Evolutionary conservation across 2,113 vertebrate species (phyloP), one percentile per base, ranked within the genome.

Genomic region (Oreochromis niloticus): DNA sequence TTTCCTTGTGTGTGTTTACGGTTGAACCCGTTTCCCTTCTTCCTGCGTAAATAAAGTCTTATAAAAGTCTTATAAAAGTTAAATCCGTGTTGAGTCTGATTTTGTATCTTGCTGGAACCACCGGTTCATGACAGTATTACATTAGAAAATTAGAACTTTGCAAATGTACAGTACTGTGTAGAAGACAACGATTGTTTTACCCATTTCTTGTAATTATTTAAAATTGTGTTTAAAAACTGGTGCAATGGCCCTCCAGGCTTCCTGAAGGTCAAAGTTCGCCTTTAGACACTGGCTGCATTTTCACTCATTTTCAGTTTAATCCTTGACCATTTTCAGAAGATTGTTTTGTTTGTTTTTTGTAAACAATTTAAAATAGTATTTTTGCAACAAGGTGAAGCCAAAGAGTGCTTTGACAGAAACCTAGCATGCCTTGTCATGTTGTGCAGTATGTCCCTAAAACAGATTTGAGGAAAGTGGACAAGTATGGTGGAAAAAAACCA

Each of bases 401-500:
- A 46, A 46, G 39, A 71, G 39, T 16, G n/a, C 4, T 71, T 43
- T 3, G 13, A 43, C 1, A 9, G 22, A 46, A 73, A 73, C 66
- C 22, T 27, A 16, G 39, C 7, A 16, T 27, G 46, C 22, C n/a
- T 46, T 43, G 22, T 27, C 22, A 4, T 27, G 14, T 27, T 27
- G 14, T 73, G 68, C n/a, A 41, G 36, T 41, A 41, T 68, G 63
- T 68, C 36, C 19, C 2, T 73, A 46, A 73, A 73, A 46, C 22
- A 73, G 22, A 27, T 68, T 68, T 73, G 22, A 73, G 39, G 39
- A 46, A 46, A 73, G 13, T 73, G 41, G 68, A 73, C 39, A 46
- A 73, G 9, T 6, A 46, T 46, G 68, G 4, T 46, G 14, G 3
- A 46, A 46, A 46, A 71, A 61, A 0, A 0, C 0, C 1, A 63